These are phyloP conservation scores for Puntigrus tetrazona DNA, from an alignment of 2,113 vertebrate species.

Conservation along the genomic window DNA sequence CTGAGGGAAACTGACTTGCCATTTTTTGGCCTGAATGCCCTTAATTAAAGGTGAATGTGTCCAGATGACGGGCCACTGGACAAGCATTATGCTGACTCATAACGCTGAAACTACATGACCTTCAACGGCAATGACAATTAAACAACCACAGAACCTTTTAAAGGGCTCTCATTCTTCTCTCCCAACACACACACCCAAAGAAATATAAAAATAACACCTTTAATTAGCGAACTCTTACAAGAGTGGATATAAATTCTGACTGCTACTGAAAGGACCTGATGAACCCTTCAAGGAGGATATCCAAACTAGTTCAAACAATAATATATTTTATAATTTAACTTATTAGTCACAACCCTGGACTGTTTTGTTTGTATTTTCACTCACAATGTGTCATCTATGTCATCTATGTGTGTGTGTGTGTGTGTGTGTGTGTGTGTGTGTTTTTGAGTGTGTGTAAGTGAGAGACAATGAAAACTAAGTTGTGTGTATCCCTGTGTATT, in stretches of 20 bases:
- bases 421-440: no score
- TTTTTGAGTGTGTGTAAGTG: no score
- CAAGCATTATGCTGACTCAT: constrained; percentile 26
- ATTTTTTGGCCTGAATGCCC: not conserved
- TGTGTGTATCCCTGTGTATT: no score
- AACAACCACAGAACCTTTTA: not conserved
- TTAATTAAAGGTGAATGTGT: constrained; percentile 6
- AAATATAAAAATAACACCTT: constrained; percentile 16
- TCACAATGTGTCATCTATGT: no score
- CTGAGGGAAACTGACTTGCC: not conserved
- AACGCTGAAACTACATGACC: not conserved
- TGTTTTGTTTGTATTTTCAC: no score
- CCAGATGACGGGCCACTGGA: not conserved
- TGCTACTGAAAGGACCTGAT: not conserved
- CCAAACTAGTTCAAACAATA: not conserved
- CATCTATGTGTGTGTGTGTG: no score
- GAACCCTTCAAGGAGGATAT: not conserved
- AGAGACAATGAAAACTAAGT: no score
- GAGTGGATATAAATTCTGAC: not conserved
- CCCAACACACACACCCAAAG: not conserved
- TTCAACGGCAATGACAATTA: constrained; percentile 5
- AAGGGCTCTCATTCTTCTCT: not conserved
- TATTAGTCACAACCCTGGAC: no score
- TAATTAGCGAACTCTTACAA: not conserved
- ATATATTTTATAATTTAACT: not conserved